A percentile compares a stretch with the other conserved stretches of the same genome.
Evolutionary conservation across 2,113 vertebrate genomes (phyloP).

Genomic region (Mormyrus iriodes): DNA sequence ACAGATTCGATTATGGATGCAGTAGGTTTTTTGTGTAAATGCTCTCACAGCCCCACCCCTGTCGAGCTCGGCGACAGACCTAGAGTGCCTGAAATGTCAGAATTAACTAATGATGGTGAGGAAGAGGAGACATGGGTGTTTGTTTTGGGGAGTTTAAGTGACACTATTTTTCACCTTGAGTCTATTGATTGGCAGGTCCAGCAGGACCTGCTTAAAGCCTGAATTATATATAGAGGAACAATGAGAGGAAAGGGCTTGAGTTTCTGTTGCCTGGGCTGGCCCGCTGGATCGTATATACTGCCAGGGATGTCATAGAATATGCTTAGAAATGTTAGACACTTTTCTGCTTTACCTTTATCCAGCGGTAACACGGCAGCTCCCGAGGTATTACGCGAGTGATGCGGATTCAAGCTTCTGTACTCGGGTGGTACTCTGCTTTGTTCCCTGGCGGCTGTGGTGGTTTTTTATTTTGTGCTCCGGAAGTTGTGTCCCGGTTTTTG

Average conservation of each 20-base stretch:
- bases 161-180: background rate
- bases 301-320: background rate
- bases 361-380: background rate
- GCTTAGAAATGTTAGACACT: background rate
- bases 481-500: background rate
- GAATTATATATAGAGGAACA: conserved; percentile 17
- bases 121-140: background rate
- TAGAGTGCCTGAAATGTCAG: background rate
- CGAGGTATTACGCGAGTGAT: background rate
- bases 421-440: background rate
- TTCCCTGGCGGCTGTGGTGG: background rate
- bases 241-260: background rate
- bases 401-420: background rate
- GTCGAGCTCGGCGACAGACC: background rate
- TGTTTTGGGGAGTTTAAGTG: background rate
- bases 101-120: background rate
- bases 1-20: background rate
- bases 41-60: background rate
- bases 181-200: background rate
- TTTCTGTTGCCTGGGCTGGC: background rate
- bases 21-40: background rate
- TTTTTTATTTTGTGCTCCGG: background rate
- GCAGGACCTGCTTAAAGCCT: background rate
- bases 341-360: background rate
- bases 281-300: background rate